Evolutionary conservation across 2,797 vertebrate genomes (phyloP).

Genomic region (Rhabdophis nuchalis): DNA sequence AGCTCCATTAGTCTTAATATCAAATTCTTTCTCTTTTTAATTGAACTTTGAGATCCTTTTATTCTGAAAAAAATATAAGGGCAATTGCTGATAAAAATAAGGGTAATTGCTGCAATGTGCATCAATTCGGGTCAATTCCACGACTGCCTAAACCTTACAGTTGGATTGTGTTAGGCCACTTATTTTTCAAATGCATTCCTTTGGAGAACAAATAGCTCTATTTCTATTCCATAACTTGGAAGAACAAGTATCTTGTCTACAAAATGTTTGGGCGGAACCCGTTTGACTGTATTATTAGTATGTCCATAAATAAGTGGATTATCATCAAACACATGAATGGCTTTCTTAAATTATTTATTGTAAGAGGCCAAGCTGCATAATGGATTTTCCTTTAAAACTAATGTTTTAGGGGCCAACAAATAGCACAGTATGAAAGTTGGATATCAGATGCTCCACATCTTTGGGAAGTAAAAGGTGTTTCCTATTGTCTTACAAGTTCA

Average conservation of each 20-base stretch:
- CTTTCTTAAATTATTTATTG: conserved; percentile 62
- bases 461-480: conserved; percentile 58
- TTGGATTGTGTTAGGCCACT: conserved; percentile 38
- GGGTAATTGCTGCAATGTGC: conserved; percentile 1
- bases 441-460: conserved; percentile 64
- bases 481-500: conserved; percentile 32
- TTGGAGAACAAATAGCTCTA: conserved; percentile 35
- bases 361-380: conserved; percentile 53
- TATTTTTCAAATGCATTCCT: conserved; percentile 31
- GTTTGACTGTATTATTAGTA: conserved; percentile 31
- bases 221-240: conserved; percentile 31
- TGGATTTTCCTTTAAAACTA: conserved; percentile 61
- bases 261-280: conserved; percentile 9
- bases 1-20: background rate
- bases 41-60: background rate
- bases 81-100: conserved; percentile 1
- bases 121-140: background rate
- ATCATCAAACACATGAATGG: conserved; percentile 53
- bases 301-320: conserved; percentile 59
- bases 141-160: conserved; percentile 23
- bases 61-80: conserved; percentile 17
- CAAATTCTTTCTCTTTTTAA: background rate
- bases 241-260: conserved; percentile 46
- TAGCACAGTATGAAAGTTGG: conserved; percentile 58
- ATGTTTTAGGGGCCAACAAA: conserved; percentile 54